Evolutionary conservation across 2,113 vertebrate species (phyloP).

Genomic region (Azemiops feae): DNA sequence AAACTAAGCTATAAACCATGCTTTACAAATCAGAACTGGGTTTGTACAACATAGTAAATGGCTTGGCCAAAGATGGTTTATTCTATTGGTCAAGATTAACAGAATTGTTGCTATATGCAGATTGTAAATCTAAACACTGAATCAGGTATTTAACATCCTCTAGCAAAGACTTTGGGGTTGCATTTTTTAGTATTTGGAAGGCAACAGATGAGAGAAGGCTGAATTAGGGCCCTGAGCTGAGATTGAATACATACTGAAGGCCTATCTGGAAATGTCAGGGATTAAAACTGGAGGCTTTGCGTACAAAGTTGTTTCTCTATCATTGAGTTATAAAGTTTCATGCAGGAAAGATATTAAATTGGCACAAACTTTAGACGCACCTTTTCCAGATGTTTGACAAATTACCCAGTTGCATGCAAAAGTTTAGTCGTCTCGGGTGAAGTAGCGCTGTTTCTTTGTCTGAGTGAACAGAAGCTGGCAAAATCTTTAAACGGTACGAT

Average conservation of each 20-base stretch:
- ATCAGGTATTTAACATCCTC: neutral
- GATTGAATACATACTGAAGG: neutral
- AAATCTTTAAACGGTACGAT: neutral
- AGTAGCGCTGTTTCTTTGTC: neutral
- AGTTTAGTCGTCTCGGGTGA: neutral
- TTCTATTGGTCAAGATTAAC: too few relatives aligned
- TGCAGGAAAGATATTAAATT: neutral
- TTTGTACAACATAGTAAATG: too few relatives aligned
- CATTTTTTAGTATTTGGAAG: neutral
- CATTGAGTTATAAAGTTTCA: neutral
- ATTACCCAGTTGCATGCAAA: neutral
- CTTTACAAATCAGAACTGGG: too few relatives aligned
- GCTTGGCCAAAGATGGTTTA: too few relatives aligned
- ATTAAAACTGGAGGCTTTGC: neutral
- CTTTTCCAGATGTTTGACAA: neutral
- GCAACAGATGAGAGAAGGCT: neutral
- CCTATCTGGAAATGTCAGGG: neutral
- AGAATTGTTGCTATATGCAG: too few relatives aligned
- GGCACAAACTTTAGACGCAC: neutral
- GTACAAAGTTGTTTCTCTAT: neutral
- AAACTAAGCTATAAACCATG: too few relatives aligned
- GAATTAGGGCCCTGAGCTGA: neutral
- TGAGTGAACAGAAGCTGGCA: neutral
- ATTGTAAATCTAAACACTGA: too few relatives aligned
- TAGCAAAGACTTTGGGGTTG: neutral